Conservation (phyloP, 2,888 invertebrate genomes). For the Drosophila pseudotakahashii region DNA sequence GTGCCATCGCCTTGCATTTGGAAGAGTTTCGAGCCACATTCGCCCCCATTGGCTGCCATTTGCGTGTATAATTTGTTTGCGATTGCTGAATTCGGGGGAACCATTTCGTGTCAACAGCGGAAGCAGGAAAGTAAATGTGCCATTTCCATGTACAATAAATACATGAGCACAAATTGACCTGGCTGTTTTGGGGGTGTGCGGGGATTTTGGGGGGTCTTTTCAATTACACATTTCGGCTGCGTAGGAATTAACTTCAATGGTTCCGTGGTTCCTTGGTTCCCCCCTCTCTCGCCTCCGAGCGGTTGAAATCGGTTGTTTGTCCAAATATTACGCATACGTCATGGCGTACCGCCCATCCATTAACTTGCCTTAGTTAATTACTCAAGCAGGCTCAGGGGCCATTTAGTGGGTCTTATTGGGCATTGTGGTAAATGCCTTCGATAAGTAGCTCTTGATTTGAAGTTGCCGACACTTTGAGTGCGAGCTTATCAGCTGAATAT, state of each 20-base stretch:
- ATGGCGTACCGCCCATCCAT: conserved; percentile 55
- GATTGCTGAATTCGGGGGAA: conserved; percentile 24
- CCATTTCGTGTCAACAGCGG: conserved; percentile 75
- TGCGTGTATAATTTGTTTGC: conserved; percentile 36
- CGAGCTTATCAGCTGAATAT: conserved; percentile 16
- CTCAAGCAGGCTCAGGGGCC: conserved; percentile 28
- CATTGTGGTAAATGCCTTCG: conserved; percentile 34
- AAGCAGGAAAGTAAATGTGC: conserved; percentile 65
- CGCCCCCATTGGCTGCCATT: not conserved
- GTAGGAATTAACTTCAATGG: conserved; percentile 32
- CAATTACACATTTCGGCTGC: conserved; percentile 6
- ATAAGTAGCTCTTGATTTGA: conserved; percentile 34
- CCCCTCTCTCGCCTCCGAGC: not conserved
- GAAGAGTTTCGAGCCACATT: conserved; percentile 17
- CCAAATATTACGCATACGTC: conserved; percentile 60
- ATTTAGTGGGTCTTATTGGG: conserved; percentile 40
- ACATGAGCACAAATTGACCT: conserved; percentile 48
- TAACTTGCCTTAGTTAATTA: conserved; percentile 41
- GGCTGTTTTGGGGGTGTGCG: not conserved
- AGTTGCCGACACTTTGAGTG: conserved; percentile 44
- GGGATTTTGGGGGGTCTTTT: not conserved
- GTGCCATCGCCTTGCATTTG: conserved; percentile 40
- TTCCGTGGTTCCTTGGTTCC: conserved; percentile 4
- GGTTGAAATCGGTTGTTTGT: conserved; percentile 37
- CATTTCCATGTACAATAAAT: conserved; percentile 67